These are phyloP conservation scores for Menura novaehollandiae DNA, from an alignment of 2,113 vertebrate genomes.

Conservation along the genomic window DNA sequence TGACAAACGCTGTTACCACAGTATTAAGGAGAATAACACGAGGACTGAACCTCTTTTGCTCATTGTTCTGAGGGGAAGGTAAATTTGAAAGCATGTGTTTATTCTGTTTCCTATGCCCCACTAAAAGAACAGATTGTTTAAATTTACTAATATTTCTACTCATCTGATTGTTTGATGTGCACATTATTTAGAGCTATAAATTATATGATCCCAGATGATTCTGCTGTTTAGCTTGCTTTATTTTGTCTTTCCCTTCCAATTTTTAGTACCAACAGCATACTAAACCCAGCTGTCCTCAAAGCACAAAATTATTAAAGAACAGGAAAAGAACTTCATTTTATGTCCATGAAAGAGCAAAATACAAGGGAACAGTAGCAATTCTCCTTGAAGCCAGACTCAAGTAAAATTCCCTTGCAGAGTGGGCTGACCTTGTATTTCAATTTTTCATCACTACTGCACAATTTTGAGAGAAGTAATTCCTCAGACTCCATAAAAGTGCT, in stretches of 20 bases:
- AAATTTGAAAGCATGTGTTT: background rate
- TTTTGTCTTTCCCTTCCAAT: background rate
- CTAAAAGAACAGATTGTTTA: background rate
- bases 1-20: background rate
- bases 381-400: background rate
- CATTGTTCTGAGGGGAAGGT: background rate
- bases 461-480: background rate
- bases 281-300: background rate
- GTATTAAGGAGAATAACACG: background rate
- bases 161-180: background rate
- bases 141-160: background rate
- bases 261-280: background rate
- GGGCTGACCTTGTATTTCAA: background rate
- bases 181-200: background rate
- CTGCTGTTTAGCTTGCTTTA: background rate
- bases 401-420: background rate
- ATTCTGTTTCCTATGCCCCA: background rate
- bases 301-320: background rate
- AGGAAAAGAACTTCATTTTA: background rate
- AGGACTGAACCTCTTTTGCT: background rate
- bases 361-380: background rate
- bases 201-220: background rate
- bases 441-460: background rate
- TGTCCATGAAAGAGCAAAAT: background rate
- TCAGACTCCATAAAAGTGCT: background rate